Conservation (phyloP, 2,888 invertebrate species). For the Apodemia duryi region DNA sequence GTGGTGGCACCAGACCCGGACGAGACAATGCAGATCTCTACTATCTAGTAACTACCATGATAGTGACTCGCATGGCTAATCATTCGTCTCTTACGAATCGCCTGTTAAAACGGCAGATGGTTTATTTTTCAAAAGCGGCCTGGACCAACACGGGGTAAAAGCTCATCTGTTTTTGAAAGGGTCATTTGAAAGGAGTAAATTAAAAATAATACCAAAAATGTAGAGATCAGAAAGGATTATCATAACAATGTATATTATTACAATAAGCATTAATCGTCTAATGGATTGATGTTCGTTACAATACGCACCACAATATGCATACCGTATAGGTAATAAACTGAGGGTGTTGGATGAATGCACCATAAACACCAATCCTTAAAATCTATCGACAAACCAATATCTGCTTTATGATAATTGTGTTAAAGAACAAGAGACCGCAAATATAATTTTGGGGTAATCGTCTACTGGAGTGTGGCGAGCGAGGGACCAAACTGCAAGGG, state of each 20-base stretch:
- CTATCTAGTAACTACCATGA: too few species aligned
- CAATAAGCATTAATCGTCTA: conserved; percentile 68
- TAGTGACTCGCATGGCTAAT: too few species aligned
- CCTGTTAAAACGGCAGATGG: too few species aligned
- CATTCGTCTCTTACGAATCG: too few species aligned
- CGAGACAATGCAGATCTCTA: too few species aligned
- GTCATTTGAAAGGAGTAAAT: not conserved
- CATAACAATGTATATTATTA: conserved; percentile 42
- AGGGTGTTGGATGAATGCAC: conserved; percentile 71
- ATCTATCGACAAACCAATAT: conserved; percentile 36
- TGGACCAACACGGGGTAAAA: not conserved
- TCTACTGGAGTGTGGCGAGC: conserved; percentile 60
- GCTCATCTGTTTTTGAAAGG: not conserved
- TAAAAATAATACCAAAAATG: not conserved
- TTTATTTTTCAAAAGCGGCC: too few species aligned
- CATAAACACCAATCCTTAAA: conserved; percentile 34
- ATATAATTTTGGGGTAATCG: conserved; percentile 43
- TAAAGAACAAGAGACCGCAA: conserved; percentile 35
- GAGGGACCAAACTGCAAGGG: conserved; percentile 65
- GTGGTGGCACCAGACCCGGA: too few species aligned
- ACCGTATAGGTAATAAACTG: conserved; percentile 67
- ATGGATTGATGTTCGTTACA: conserved; percentile 67
- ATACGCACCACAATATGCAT: conserved; percentile 69
- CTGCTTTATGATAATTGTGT: conserved; percentile 39
- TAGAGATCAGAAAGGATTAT: conserved; percentile 22